Conservation (phyloP, 2,797 vertebrate species). For the Sebastes alutus region DNA sequence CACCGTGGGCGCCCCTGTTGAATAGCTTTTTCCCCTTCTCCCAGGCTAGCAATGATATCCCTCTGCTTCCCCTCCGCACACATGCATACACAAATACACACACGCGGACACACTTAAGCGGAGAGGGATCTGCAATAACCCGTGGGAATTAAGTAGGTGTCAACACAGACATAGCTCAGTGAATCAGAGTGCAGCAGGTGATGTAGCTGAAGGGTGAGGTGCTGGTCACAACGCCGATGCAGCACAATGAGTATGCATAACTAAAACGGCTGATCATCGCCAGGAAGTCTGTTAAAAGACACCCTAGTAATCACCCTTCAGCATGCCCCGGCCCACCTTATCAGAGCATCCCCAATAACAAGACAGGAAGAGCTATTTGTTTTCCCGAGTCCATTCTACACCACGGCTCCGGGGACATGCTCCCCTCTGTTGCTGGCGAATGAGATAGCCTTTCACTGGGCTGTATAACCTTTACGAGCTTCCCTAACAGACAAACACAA, state of each 20-base stretch:
- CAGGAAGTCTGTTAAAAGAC: slow-evolving; percentile 62
- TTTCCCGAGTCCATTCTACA: slow-evolving; percentile 67
- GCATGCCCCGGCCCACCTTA: slow-evolving; percentile 58
- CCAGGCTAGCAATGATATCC: slow-evolving; percentile 74
- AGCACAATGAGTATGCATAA: slow-evolving; percentile 55
- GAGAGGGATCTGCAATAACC: slow-evolving; percentile 59
- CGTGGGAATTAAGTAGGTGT: slow-evolving; percentile 67
- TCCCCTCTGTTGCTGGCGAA: slow-evolving; percentile 59
- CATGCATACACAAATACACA: slow-evolving; percentile 16
- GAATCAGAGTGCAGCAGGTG: slow-evolving; percentile 55
- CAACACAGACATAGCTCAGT: slow-evolving; percentile 58
- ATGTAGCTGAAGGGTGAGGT: slow-evolving; percentile 51
- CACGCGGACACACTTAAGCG: slow-evolving; percentile 39
- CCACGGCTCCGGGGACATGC: slow-evolving; percentile 62
- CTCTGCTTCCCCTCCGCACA: slow-evolving; percentile 39
- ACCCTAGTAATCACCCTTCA: slow-evolving; percentile 61
- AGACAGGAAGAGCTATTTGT: slow-evolving; percentile 69
- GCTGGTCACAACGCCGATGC: slow-evolving; percentile 40
- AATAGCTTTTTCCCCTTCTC: slow-evolving; percentile 77
- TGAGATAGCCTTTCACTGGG: slow-evolving; percentile 71
- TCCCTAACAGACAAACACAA: slow-evolving; percentile 56
- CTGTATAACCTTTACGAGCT: slow-evolving; percentile 73
- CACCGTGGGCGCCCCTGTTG: slow-evolving; percentile 76
- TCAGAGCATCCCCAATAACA: slow-evolving; percentile 66
- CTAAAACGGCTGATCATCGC: slow-evolving; percentile 45